Evolutionary conservation across 2,888 invertebrate genomes (phyloP), one percentile per base, ranked within the genome.

Genomic region (Drosophila helvetica): DNA sequence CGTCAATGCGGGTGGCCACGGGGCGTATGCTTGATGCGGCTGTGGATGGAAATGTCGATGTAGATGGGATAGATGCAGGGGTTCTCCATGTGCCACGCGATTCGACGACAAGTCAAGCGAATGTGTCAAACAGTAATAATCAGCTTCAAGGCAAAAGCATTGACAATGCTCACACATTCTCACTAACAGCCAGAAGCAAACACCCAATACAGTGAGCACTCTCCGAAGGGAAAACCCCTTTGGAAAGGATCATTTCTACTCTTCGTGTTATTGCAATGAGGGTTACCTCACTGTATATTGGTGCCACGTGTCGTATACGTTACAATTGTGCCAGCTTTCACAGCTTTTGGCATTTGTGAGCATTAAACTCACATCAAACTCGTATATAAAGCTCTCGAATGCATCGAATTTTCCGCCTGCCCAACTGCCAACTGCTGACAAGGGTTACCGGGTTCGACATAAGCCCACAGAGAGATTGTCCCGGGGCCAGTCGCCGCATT

Each of bases 121-220:
- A 77, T 81, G 88, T 82, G 88, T 75, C 88, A 82, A 83, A 75
- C 78, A 74, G 84, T 83, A 88, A 88, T 88, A 88, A 88, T 83
- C 88, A 79, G 82, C 79, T 73, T 58, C 80, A 77, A 82, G 83
- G 80, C 88, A 72, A 61, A 64, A 54, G 67, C 65, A 69, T 74
- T 79, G 68, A 85, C 82, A 86, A 74, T 66, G 72, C 71, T 42
- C 48, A 67, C 67, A 66, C 53, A 65, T 22, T 8, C 27, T 7
- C 27, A 27, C 27, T 27, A 27, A 27, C 27, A 43, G 54, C 19
- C 60, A 51, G 6, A 15, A 45, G 46, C 69, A 50, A 59, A 61
- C 65, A 18, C 52, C 55, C 43, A 19, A 27, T 57, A 51, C 47
- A 45, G 4, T 27, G 18, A 10, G 17, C 22, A 52, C 25, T 30